A percentile compares a stretch with the other conserved stretches of the same genome.
phyloP scores from a whole-genome alignment of 92 coral and sea anemone species.

The Zoanthus solanderi region DNA sequence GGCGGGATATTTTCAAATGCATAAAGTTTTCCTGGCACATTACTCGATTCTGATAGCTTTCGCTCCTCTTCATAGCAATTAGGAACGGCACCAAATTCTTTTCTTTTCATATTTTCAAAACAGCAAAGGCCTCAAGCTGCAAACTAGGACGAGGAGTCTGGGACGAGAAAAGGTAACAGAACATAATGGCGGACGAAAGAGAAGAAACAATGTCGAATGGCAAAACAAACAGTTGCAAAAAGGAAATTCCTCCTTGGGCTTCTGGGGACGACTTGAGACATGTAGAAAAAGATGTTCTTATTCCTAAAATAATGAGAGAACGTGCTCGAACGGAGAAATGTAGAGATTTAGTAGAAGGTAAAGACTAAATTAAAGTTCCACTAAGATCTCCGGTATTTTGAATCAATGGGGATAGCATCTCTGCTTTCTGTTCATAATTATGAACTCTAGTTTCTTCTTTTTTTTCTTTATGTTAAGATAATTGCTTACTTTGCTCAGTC shows the following conservation, averaged over 20 bases:
- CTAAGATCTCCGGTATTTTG: too few relatives aligned
- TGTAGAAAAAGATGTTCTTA: conserved; percentile 94
- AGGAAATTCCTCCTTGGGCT: conserved; percentile 85
- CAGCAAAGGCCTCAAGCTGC: conserved; percentile 18
- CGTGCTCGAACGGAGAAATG: conserved; percentile 81
- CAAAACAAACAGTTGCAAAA: not conserved
- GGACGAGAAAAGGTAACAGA: not conserved
- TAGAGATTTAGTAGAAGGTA: conserved; percentile 87
- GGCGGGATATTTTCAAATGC: conserved; percentile 68
- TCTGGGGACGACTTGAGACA: conserved; percentile 79
- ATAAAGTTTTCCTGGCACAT: conserved; percentile 42
- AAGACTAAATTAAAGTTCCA: not conserved
- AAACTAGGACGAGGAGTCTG: not conserved
- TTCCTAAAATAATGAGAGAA: conserved; percentile 93
- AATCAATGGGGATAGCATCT: too few relatives aligned
- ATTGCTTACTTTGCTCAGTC: too few relatives aligned
- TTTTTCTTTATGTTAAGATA: too few relatives aligned
- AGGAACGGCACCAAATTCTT: conserved; percentile 28
- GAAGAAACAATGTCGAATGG: not conserved
- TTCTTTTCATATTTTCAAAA: conserved; percentile 43
- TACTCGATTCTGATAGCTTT: conserved; percentile 29
- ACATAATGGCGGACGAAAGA: conserved; percentile 67
- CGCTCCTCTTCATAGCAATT: not conserved
- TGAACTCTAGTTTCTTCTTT: too few relatives aligned
- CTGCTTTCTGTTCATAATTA: too few relatives aligned